Conservation (phyloP, 2,888 invertebrate species). For the Keiferia lycopersicella region DNA sequence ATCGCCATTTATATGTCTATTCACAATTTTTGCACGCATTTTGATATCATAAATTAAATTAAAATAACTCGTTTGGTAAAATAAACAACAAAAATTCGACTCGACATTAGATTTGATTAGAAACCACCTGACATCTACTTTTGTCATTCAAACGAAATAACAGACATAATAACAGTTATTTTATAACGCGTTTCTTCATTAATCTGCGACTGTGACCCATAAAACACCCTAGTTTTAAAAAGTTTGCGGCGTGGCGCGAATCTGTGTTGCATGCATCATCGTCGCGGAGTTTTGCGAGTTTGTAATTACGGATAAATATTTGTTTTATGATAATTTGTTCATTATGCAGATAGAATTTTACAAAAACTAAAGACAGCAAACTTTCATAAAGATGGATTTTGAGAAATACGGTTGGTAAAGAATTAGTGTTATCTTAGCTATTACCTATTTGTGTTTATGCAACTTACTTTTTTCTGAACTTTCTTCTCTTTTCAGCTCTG, state of each 20-base stretch:
- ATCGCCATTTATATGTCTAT: slow-evolving; percentile 58
- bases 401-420: slow-evolving; percentile 58
- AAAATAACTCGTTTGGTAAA: slow-evolving; percentile 14
- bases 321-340: not conserved
- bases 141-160: not conserved
- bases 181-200: not conserved
- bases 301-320: slow-evolving; percentile 15
- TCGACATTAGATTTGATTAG: too few species aligned
- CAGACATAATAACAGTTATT: slow-evolving; percentile 6
- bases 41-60: slow-evolving; percentile 18
- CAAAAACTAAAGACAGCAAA: slow-evolving; percentile 13
- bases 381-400: slow-evolving; percentile 49
- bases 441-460: not conserved
- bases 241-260: slow-evolving; percentile 23
- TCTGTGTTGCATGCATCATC: not conserved
- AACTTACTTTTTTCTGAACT: not conserved
- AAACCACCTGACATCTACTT: not conserved
- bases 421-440: slow-evolving; percentile 20
- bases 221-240: slow-evolving; percentile 25
- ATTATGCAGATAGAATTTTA: slow-evolving; percentile 22
- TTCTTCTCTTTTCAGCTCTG: slow-evolving; percentile 44
- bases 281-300: slow-evolving; percentile 15
- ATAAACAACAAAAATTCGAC: slow-evolving; percentile 11
- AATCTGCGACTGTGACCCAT: slow-evolving; percentile 11
- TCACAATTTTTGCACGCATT: slow-evolving; percentile 29